Conservation (phyloP, 2,797 vertebrate species). For the Cottoperca gobio region DNA sequence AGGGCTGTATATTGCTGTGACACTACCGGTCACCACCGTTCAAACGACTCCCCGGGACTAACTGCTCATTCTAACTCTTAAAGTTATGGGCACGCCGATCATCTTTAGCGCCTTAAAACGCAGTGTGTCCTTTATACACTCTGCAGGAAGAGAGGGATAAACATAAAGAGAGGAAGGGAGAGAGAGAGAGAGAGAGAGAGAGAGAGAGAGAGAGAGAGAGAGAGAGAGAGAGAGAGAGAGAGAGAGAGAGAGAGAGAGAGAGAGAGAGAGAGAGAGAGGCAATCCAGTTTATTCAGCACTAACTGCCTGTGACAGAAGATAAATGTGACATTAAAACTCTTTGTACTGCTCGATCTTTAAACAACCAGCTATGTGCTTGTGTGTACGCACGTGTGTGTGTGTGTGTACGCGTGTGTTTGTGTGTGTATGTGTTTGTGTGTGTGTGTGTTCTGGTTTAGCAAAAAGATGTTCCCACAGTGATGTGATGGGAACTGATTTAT, state of each 20-base stretch:
- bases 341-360: constrained; percentile 36
- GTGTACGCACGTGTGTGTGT: neutral
- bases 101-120: constrained; percentile 50
- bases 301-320: constrained; percentile 66
- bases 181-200: neutral
- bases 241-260: no score
- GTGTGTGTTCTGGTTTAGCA: constrained; percentile 27
- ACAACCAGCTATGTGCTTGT: constrained; percentile 1
- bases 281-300: constrained; percentile 58
- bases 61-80: constrained; percentile 41
- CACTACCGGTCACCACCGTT: no score
- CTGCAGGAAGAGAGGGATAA: constrained; percentile 1
- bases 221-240: no score
- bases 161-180: neutral
- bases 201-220: neutral
- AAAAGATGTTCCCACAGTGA: constrained; percentile 54
- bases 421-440: constrained; percentile 11
- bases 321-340: constrained; percentile 62
- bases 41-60: no score
- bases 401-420: neutral
- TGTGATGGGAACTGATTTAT: constrained; percentile 72
- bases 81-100: constrained; percentile 36
- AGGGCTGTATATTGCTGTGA: constrained; percentile 5
- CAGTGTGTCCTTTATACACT: constrained; percentile 24
- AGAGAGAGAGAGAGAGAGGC: constrained; percentile 1